phyloP scores from a whole-genome alignment of 2,113 vertebrate species.

The Upupa epops region DNA sequence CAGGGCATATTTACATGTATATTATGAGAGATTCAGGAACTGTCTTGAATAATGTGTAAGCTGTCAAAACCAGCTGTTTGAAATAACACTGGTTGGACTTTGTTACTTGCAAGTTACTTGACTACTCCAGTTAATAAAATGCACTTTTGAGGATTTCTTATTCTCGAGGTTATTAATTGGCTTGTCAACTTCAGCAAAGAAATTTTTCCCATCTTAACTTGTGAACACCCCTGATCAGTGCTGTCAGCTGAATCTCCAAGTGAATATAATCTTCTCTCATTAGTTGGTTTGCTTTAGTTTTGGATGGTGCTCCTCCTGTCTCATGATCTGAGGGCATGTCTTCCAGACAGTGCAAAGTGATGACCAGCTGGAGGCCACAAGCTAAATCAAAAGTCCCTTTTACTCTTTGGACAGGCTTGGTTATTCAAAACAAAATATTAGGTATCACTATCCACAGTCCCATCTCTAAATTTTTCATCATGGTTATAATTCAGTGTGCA shows the following conservation, averaged over 20 bases:
- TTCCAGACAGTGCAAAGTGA: neutral
- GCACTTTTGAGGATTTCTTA: neutral
- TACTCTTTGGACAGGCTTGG: neutral
- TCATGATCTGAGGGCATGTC: neutral
- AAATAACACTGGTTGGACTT: neutral
- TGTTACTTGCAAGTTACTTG: neutral
- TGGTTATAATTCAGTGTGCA: neutral
- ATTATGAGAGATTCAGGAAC: neutral
- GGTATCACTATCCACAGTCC: neutral
- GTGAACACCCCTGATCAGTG: neutral
- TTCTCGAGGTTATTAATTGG: neutral
- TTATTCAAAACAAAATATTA: neutral
- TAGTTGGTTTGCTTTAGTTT: neutral
- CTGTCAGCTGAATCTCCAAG: neutral
- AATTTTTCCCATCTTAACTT: neutral
- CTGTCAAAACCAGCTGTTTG: neutral
- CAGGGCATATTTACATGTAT: neutral
- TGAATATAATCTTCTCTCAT: neutral
- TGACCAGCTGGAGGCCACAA: conserved; percentile 5
- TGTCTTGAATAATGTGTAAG: neutral
- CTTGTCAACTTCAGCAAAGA: neutral
- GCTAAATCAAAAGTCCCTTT: neutral
- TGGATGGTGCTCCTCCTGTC: neutral
- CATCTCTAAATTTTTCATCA: neutral
- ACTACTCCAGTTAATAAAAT: neutral